These are phyloP conservation scores for Agrilus cyanescens DNA, from an alignment of 2,888 invertebrate species.

Conservation along the genomic window DNA sequence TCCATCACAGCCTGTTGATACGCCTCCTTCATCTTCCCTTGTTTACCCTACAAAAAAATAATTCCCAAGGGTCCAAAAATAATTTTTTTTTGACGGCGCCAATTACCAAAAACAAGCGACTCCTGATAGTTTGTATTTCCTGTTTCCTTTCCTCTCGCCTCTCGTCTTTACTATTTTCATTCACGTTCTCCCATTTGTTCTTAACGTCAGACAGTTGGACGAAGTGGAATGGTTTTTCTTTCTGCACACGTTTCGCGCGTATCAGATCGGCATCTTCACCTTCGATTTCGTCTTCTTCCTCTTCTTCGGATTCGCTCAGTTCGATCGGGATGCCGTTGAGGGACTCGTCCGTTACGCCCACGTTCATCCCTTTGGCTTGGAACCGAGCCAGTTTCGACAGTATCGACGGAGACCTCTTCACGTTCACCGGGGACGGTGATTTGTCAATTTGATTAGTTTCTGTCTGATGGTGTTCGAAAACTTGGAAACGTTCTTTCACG, in stretches of 20 bases:
- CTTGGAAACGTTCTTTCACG: slow-evolving; percentile 74
- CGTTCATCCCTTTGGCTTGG: slow-evolving; percentile 72
- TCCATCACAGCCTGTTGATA: slow-evolving; percentile 83
- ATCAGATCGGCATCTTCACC: slow-evolving; percentile 53
- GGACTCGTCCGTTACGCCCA: slow-evolving; percentile 65
- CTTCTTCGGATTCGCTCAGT: slow-evolving; percentile 56
- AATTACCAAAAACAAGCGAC: slow-evolving; percentile 67
- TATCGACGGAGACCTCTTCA: slow-evolving; percentile 61
- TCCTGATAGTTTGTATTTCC: slow-evolving; percentile 78
- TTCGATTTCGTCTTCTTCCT: slow-evolving; percentile 41
- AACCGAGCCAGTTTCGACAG: slow-evolving; percentile 72
- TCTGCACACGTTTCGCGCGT: slow-evolving; percentile 43
- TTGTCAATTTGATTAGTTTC: slow-evolving; percentile 31
- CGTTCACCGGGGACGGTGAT: slow-evolving; percentile 40
- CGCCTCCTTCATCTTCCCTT: slow-evolving; percentile 80
- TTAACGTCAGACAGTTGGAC: slow-evolving; percentile 77
- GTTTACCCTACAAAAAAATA: slow-evolving; percentile 57
- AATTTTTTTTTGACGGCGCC: neutral
- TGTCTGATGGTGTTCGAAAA: slow-evolving; percentile 56
- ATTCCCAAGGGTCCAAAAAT: neutral
- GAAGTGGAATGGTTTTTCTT: slow-evolving; percentile 68
- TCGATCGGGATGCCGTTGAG: slow-evolving; percentile 64
- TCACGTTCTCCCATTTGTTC: slow-evolving; percentile 67
- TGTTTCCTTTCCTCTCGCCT: slow-evolving; percentile 74
- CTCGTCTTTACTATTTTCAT: slow-evolving; percentile 44